A percentile compares a stretch with the other conserved stretches of the same genome.
phyloP scores from a whole-genome alignment of 92 coral and sea anemone genomes.

The Chrysogorgia sp. region DNA sequence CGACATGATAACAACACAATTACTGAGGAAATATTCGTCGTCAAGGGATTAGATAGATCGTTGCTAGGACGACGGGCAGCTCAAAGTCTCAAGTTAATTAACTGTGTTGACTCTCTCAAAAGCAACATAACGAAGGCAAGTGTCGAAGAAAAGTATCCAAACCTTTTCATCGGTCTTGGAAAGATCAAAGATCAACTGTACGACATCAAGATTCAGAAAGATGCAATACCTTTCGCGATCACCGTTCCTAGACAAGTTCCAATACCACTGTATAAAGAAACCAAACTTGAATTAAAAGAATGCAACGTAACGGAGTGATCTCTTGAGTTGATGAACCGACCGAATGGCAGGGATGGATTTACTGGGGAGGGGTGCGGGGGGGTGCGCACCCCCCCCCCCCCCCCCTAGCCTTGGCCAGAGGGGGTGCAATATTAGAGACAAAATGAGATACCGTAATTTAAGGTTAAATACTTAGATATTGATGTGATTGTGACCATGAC shows the following conservation, averaged over 20 bases:
- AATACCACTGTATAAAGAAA: constrained; percentile 39
- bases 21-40: constrained; percentile 27
- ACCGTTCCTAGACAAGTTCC: constrained; percentile 48
- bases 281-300: constrained; percentile 37
- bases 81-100: constrained; percentile 26
- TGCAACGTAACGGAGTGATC: constrained; percentile 28
- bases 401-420: no score
- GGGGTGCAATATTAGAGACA: no score
- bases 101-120: constrained; percentile 26
- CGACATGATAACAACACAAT: constrained; percentile 28
- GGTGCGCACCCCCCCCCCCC: constrained; percentile 56
- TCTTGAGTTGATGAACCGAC: constrained; percentile 26
- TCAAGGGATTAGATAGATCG: constrained; percentile 55
- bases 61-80: constrained; percentile 44
- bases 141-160: constrained; percentile 16
- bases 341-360: constrained; percentile 22
- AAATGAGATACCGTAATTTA: no score
- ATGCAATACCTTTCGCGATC: constrained; percentile 50
- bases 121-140: constrained; percentile 10
- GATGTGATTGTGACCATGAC: no score
- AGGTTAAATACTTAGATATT: no score
- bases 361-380: constrained; percentile 14
- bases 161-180: constrained; percentile 47
- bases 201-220: constrained; percentile 47
- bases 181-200: constrained; percentile 38